Evolutionary conservation across 2,888 invertebrate genomes (phyloP).

Genomic region (Cryptus viduatorius): DNA sequence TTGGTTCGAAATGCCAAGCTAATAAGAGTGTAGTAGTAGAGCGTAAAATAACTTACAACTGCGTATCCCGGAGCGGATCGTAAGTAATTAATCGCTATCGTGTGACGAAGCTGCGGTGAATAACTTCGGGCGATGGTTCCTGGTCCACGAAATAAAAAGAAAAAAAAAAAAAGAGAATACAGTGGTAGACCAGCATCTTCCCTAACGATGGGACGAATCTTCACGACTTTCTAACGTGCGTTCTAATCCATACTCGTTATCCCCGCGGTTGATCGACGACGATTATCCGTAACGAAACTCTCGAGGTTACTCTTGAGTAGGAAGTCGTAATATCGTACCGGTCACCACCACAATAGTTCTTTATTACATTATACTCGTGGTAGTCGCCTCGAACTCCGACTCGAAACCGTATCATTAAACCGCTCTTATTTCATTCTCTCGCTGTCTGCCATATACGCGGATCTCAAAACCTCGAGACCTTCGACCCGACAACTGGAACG

Average conservation of each 20-base stretch:
- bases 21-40: not conserved
- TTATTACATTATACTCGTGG: not conserved
- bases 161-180: not conserved
- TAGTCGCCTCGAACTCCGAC: conserved; percentile 6
- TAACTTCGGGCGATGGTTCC: not conserved
- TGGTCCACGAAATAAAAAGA: not conserved
- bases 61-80: conserved; percentile 55
- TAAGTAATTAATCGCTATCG: conserved; percentile 67
- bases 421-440: conserved; percentile 13
- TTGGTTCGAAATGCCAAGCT: conserved; percentile 1
- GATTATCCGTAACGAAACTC: conserved; percentile 3
- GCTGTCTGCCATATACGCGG: conserved; percentile 19
- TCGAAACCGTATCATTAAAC: conserved; percentile 42
- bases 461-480: not conserved
- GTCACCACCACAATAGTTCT: conserved; percentile 11
- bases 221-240: conserved; percentile 26
- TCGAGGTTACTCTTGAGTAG: not conserved
- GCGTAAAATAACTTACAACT: not conserved
- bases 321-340: not conserved
- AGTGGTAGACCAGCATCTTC: not conserved
- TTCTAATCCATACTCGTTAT: conserved; percentile 30
- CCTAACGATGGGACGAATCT: conserved; percentile 15
- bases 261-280: not conserved
- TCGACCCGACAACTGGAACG: conserved; percentile 13
- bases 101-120: conserved; percentile 38